Conservation (phyloP, 1,140 invertebrate species). For the Trachelipus rathkii region DNA sequence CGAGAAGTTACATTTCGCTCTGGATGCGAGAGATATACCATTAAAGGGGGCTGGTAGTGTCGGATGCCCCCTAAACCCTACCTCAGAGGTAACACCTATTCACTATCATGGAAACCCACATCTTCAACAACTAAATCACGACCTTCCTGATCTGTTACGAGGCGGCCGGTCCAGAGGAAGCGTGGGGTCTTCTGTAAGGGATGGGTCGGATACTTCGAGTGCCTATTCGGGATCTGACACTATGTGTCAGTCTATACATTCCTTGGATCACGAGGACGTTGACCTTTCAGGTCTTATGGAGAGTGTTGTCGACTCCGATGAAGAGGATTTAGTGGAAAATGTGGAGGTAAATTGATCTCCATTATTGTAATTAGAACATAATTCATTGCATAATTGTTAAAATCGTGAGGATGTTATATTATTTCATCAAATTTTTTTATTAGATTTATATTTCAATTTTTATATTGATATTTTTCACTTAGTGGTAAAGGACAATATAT, state of each 20-base stretch:
- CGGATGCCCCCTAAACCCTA: neutral
- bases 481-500: too few relatives aligned
- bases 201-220: conserved; percentile 80
- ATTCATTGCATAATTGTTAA: too few relatives aligned
- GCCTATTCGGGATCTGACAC: conserved; percentile 93
- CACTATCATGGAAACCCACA: conserved; percentile 18
- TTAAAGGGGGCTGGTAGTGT: neutral
- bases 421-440: too few relatives aligned
- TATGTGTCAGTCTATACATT: conserved; percentile 59
- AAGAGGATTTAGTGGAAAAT: conserved; percentile 86
- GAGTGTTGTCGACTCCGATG: conserved; percentile 90
- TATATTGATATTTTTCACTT: too few relatives aligned
- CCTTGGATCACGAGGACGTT: conserved; percentile 72
- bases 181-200: conserved; percentile 37
- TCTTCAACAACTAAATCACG: conserved; percentile 20
- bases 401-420: too few relatives aligned
- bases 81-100: neutral
- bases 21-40: neutral
- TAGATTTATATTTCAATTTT: too few relatives aligned
- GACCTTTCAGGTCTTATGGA: conserved; percentile 89
- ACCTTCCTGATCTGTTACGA: conserved; percentile 29
- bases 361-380: neutral
- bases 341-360: conserved; percentile 61
- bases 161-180: conserved; percentile 39
- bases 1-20: neutral